Base-by-base conservation (phyloP, 1,140 invertebrate species). In the Drosophila prosaltans region DNA sequence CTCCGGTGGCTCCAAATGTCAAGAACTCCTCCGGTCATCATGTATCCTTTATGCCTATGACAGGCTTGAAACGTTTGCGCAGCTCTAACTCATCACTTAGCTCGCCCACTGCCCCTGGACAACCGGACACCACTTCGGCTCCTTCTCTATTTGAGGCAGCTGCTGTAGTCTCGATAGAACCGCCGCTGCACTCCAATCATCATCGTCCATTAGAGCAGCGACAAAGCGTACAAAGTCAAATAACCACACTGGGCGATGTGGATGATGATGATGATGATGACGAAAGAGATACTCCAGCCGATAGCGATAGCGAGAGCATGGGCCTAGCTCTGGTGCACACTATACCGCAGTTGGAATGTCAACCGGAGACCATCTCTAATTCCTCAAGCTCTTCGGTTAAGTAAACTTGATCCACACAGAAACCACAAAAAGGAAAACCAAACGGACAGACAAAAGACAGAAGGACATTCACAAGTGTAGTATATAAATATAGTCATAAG, bases 231-330 rank as follows among this genome's bases (percentile, higher is more conserved):
- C 81, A 83, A 59, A 92, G 90, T 40, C 86, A 92, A 65, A 90
- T 91, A n/a, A 91, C 90, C 10, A 91, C 90, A 0, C 68, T 91
- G 55, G 90, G 90, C 45, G 90, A 91, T 74, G 78, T 84, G 40
- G 79, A 90, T 26, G 85, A 90, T 62, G 81, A 69, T 10, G 32
- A 36, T 8, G 43, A 51, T 39, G 60, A 51, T 3, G 45, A 26
- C 2, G 21, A 26, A 26, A 5, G 32, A 36, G 45, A 51, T 51
- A 26, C 26, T 51, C 45, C 45, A 51, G 9, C 21, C 28, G 74
- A 78, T 48, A 79, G 58, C 21, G 69, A 74, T 24, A 89, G 77
- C 57, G 84, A 84, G 40, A 74, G 80, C 63, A 65, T 89, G 57
- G 82, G 82, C 1, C 10, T 88, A 16, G 84, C 84, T 9, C 21